A percentile compares a stretch with the other conserved stretches of the same genome.
phyloP scores from a whole-genome alignment of 2,888 invertebrate species.

The Salticus scenicus region DNA sequence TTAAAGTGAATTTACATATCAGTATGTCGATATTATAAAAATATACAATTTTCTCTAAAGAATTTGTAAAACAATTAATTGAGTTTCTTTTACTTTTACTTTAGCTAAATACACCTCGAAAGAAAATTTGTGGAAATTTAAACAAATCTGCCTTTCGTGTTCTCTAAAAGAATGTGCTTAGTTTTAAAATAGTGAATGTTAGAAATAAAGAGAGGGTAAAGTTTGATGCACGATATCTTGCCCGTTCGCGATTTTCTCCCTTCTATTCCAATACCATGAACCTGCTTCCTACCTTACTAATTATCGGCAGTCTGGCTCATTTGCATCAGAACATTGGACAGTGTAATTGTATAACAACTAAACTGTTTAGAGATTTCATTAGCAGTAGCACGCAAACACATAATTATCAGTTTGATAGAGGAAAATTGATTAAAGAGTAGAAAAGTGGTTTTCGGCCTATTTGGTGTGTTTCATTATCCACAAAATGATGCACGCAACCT shows the following conservation, averaged over 20 bases:
- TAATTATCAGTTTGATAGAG: constrained; percentile 68
- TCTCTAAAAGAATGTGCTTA: constrained; percentile 54
- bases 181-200: constrained; percentile 12
- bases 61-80: too few species aligned
- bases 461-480: constrained; percentile 63
- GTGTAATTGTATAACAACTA: constrained; percentile 68
- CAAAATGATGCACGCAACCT: constrained; percentile 58
- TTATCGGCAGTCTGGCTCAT: constrained; percentile 66
- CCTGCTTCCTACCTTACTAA: constrained; percentile 34
- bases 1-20: too few species aligned
- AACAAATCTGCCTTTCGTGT: too few species aligned
- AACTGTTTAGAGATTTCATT: constrained; percentile 68
- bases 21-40: too few species aligned
- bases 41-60: too few species aligned
- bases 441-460: constrained; percentile 59
- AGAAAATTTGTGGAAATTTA: too few species aligned
- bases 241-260: constrained; percentile 11
- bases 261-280: constrained; percentile 38
- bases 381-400: constrained; percentile 65
- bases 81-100: too few species aligned
- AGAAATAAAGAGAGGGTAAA: not conserved
- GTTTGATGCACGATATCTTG: constrained; percentile 22
- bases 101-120: too few species aligned
- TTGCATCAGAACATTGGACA: constrained; percentile 67
- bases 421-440: constrained; percentile 68